Percentiles rank a stretch among this genome's conserved stretches.
Evolutionary conservation across 2,113 vertebrate genomes (phyloP).

Genomic region (Glaucidium brasilianum): DNA sequence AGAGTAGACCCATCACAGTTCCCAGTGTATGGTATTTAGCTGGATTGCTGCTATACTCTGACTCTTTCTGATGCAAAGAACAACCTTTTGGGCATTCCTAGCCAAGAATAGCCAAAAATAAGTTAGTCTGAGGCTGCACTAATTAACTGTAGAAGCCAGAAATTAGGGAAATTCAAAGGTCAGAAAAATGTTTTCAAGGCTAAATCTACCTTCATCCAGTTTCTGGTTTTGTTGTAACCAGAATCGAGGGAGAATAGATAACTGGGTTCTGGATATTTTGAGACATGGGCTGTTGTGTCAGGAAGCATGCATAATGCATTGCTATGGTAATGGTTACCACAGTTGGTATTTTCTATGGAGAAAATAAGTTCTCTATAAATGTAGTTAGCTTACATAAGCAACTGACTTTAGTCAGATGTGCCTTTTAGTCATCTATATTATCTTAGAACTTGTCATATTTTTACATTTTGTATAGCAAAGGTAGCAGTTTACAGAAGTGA

Average conservation of each 20-base stretch:
- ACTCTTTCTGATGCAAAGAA: not conserved
- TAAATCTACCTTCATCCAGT: not conserved
- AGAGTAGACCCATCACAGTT: not conserved
- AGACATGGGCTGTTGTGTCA: not conserved
- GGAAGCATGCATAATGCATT: slow-evolving; percentile 23
- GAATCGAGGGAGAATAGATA: not conserved
- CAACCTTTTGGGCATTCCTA: not conserved
- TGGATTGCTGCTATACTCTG: not conserved
- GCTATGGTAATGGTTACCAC: slow-evolving; percentile 66
- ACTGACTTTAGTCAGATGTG: slow-evolving; percentile 7
- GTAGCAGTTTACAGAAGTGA: not conserved
- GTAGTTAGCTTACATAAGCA: slow-evolving; percentile 49
- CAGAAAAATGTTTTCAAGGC: not conserved
- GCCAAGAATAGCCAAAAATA: not conserved
- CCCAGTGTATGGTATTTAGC: not conserved
- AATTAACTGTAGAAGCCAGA: not conserved
- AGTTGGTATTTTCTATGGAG: slow-evolving; percentile 54
- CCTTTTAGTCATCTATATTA: not conserved
- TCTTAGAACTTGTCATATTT: not conserved
- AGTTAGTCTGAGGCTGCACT: not conserved
- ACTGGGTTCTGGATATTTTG: slow-evolving; percentile 14
- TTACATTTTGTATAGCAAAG: not conserved
- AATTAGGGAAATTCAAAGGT: not conserved
- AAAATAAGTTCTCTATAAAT: not conserved
- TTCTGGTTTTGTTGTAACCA: not conserved